A percentile compares a stretch with the other conserved stretches of the same genome.
phyloP scores from a whole-genome alignment of 2,888 invertebrate genomes.

The Lymantria monacha region DNA sequence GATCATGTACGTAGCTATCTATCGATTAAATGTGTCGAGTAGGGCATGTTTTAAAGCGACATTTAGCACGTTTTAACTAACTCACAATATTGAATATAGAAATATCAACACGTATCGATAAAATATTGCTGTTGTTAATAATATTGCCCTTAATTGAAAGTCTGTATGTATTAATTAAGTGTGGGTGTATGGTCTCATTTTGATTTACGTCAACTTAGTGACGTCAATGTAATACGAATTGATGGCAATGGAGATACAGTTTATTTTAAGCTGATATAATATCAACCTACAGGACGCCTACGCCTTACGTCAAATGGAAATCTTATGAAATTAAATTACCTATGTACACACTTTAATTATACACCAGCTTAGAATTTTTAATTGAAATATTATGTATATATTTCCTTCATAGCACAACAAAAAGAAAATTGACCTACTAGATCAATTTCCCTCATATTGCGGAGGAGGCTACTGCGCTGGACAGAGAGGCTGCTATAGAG shows the following conservation, averaged over 20 bases:
- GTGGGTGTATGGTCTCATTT: neutral
- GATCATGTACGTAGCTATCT: neutral
- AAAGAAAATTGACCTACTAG: no score
- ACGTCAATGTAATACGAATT: constrained; percentile 1
- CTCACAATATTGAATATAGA: neutral
- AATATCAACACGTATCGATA: neutral
- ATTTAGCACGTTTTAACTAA: neutral
- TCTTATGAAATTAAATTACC: no score
- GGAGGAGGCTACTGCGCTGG: no score
- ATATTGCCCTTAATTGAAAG: neutral
- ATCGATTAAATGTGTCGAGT: neutral
- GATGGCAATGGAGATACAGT: neutral
- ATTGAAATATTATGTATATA: no score
- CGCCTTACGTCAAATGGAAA: neutral
- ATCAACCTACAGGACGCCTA: neutral
- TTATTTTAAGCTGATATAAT: neutral
- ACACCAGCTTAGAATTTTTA: no score
- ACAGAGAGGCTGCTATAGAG: no score
- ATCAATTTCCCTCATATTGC: no score
- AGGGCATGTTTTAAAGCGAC: neutral
- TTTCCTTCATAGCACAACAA: no score
- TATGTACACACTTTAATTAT: no score
- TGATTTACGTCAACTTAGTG: neutral
- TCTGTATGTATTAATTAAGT: neutral
- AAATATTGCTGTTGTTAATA: neutral